phyloP scores from a whole-genome alignment of 1,140 invertebrate genomes.

The Panulirus ornatus region DNA sequence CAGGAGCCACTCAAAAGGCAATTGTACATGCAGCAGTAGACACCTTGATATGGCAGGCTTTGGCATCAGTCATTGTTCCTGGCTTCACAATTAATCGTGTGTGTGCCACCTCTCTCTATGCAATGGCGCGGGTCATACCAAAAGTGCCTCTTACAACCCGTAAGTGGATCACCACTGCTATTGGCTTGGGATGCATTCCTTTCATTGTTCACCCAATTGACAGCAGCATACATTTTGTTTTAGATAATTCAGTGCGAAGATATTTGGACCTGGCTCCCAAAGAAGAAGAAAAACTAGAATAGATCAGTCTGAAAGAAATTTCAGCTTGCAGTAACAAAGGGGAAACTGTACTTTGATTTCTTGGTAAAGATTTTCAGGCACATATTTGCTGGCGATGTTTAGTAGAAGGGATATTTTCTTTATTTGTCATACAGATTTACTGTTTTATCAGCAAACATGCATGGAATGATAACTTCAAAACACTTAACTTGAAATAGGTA shows the following conservation, averaged over 20 bases:
- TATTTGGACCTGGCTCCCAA: constrained; percentile 57
- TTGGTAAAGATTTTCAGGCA: too few relatives aligned
- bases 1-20: constrained; percentile 63
- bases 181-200: constrained; percentile 92
- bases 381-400: too few relatives aligned
- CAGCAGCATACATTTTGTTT: constrained; percentile 85
- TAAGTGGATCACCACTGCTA: constrained; percentile 85
- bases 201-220: constrained; percentile 97
- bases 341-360: too few relatives aligned
- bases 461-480: too few relatives aligned
- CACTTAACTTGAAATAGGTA: too few relatives aligned
- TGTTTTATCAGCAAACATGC: too few relatives aligned
- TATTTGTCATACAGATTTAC: too few relatives aligned
- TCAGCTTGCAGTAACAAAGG: too few relatives aligned
- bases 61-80: constrained; percentile 94
- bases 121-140: constrained; percentile 80
- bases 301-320: too few relatives aligned
- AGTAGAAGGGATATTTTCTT: too few relatives aligned
- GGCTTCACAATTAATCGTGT: constrained; percentile 95
- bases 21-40: constrained; percentile 86
- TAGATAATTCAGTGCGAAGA: constrained; percentile 83
- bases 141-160: constrained; percentile 80
- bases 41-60: constrained; percentile 93
- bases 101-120: constrained; percentile 83
- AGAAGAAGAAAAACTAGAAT: neutral